Percentiles rank a stretch among this genome's conserved stretches.
These are phyloP conservation scores for Actinostola sp. DNA, from an alignment of 92 coral and sea anemone genomes.

Conservation along the genomic window DNA sequence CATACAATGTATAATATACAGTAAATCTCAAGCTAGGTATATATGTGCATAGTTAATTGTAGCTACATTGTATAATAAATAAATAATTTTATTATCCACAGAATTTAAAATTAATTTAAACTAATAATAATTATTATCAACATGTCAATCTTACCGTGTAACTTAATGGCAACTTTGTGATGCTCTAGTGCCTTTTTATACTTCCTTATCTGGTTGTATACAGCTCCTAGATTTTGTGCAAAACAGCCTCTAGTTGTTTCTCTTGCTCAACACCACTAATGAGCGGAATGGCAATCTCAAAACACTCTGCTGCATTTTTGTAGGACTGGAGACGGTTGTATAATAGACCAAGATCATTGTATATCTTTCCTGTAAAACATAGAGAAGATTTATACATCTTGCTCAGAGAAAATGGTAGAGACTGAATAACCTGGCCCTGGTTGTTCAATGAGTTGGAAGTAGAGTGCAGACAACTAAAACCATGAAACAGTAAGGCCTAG, in stretches of 20 bases:
- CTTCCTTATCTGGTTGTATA: constrained; percentile 82
- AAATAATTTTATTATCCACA: too few species aligned
- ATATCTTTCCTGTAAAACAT: constrained; percentile 74
- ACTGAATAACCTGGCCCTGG: too few species aligned
- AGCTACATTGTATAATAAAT: too few species aligned
- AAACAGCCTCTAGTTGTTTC: constrained; percentile 79
- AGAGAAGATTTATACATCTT: neutral
- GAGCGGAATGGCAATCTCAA: constrained; percentile 84
- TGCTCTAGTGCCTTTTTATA: constrained; percentile 77
- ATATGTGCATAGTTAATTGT: too few species aligned
- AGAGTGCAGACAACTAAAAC: too few species aligned
- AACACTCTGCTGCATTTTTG: constrained; percentile 86
- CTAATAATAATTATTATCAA: too few species aligned
- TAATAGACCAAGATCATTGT: constrained; percentile 96
- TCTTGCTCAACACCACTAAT: constrained; percentile 39
- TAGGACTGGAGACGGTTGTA: constrained; percentile 76
- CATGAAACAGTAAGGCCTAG: too few species aligned
- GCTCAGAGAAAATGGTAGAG: too few species aligned
- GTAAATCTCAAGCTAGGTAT: too few species aligned
- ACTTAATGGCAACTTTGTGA: constrained; percentile 73
- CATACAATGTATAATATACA: too few species aligned
- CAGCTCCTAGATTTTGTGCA: constrained; percentile 95
- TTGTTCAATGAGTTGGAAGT: too few species aligned
- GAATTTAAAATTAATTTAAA: too few species aligned
- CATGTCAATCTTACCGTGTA: constrained; percentile 97